These are phyloP conservation scores for Heliothis subflexa DNA, from an alignment of 1,140 invertebrate species.

Conservation along the genomic window DNA sequence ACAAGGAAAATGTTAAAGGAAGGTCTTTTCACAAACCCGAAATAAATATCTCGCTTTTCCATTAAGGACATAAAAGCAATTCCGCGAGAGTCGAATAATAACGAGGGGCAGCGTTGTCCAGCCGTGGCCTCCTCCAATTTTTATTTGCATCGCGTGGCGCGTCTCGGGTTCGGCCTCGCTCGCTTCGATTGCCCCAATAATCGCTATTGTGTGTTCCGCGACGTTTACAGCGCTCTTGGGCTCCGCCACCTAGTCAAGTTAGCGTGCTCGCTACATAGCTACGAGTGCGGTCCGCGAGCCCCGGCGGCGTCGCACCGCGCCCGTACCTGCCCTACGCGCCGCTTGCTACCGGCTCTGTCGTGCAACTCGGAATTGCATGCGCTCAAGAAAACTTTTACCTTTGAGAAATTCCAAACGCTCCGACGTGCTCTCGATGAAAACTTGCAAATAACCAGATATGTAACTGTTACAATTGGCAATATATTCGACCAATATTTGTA, in stretches of 20 bases:
- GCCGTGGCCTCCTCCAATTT: conserved; percentile 77
- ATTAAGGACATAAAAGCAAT: conserved; percentile 85
- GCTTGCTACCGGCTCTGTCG: conserved; percentile 53
- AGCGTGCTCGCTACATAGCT: background rate
- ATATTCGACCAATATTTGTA: conserved; percentile 43
- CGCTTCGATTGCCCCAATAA: conserved; percentile 82
- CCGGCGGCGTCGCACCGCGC: background rate
- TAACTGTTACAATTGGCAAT: conserved; percentile 66
- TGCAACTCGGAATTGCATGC: conserved; percentile 77
- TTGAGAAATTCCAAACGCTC: conserved; percentile 75
- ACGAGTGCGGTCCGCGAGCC: too few relatives aligned
- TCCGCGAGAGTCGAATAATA: conserved; percentile 85
- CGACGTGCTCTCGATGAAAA: conserved; percentile 71
- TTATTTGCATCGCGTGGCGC: conserved; percentile 83
- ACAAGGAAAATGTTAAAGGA: conserved; percentile 75
- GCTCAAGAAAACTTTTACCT: conserved; percentile 78
- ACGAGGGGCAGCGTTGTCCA: conserved; percentile 82
- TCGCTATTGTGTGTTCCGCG: conserved; percentile 72
- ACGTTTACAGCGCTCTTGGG: conserved; percentile 37
- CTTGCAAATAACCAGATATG: conserved; percentile 67
- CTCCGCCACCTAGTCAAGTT: conserved; percentile 13
- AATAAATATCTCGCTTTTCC: conserved; percentile 86
- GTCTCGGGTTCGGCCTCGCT: conserved; percentile 69
- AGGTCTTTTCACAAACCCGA: conserved; percentile 75
- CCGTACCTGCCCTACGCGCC: background rate